Evolutionary conservation across 2,888 invertebrate species (phyloP).

Genomic region (Dichetophora obliterata): DNA sequence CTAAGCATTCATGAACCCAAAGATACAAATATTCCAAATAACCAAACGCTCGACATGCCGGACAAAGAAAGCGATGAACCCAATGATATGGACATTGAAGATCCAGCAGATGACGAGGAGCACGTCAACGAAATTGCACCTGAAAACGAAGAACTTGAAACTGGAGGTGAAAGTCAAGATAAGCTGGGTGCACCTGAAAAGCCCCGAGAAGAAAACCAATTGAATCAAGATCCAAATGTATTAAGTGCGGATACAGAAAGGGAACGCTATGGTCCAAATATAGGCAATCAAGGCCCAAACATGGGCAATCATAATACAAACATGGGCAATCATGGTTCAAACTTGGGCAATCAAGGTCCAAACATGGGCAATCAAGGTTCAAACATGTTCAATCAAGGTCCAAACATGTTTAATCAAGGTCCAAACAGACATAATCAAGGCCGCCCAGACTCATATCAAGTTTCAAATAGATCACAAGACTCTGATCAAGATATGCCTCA

Average conservation of each 20-base stretch:
- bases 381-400: neutral
- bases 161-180: too few relatives aligned
- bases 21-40: neutral
- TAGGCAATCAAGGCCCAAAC: neutral
- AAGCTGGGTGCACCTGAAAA: too few relatives aligned
- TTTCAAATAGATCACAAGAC: neutral
- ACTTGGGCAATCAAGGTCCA: neutral
- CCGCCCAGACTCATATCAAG: neutral
- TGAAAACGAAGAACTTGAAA: neutral
- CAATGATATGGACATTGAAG: slow-evolving; percentile 7
- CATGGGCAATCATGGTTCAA: neutral
- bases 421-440: neutral
- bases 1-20: neutral
- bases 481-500: neutral
- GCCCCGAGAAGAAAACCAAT: too few relatives aligned
- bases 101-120: neutral
- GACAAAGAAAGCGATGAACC: neutral
- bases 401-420: neutral
- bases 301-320: neutral
- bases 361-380: neutral
- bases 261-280: neutral
- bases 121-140: neutral
- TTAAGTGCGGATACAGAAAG: too few relatives aligned
- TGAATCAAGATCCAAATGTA: too few relatives aligned
- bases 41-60: neutral